Evolutionary conservation across 2,797 vertebrate species (phyloP), one percentile per base, ranked within the genome.

Genomic region (Nyctibius grandis): DNA sequence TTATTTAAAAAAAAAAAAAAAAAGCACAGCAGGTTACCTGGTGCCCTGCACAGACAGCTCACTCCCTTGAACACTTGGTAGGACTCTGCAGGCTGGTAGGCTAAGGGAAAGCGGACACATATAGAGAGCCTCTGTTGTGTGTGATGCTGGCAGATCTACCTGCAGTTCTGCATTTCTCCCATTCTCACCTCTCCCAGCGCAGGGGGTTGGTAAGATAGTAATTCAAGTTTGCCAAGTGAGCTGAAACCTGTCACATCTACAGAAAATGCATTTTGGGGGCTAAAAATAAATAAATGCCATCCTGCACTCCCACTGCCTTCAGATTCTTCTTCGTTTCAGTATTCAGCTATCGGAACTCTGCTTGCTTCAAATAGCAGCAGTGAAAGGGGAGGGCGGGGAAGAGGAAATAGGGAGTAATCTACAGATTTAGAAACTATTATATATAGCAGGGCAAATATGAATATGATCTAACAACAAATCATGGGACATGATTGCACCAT

Each of bases 241-340:
- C 28, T 79, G 61, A 94, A 95, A 84, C 12, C 4, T 64, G n/a
- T 50, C 65, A 65, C 22, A 40, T 75, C 38, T 50, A 82, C 2
- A 57, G 26, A 74, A 91, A 95, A 90, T 36, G 15, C 34, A 69
- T 57, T 90, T 47, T 4, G 9, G 34, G 31, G 34, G 7, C 50
- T 93, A 90, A 94, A 95, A 91, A 86, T 54, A 91, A 93, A 48
- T 25, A 94, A 88, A 85, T n/a, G 31, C 15, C 80, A 63, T 57
- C 40, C 76, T 40, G 79, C 40, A n/a, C 60, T 65, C 45, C 17
- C 45, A 53, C 60, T 70, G 47, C 42, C 69, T 91, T 84, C 0
- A 0, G 50, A 69, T 84, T 85, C 38, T 51, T 53, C 70, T 34
- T 80, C 21, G 48, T 67, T 88, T 82, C 48, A 38, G 64, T 44